A percentile compares a stretch with the other conserved stretches of the same genome.
Evolutionary conservation across 2,113 vertebrate species (phyloP).

Genomic region (Pionites leucogaster): DNA sequence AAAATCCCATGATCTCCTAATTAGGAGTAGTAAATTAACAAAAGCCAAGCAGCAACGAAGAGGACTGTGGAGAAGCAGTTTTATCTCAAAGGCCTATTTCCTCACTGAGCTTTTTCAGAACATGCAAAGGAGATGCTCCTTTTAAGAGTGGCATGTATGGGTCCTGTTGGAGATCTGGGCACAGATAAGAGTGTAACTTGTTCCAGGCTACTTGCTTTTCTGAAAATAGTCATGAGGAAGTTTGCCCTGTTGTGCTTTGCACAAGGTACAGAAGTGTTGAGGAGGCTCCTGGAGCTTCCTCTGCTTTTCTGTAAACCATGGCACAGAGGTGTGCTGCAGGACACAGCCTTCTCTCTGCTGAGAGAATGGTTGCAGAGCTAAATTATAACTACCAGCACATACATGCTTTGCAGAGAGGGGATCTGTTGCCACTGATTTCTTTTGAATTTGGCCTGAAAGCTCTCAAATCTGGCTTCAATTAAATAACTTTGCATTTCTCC

Average conservation of each 20-base stretch:
- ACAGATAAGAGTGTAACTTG: not conserved
- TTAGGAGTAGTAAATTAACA: not conserved
- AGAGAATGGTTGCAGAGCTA: not conserved
- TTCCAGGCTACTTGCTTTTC: not conserved
- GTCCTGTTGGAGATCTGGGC: not conserved
- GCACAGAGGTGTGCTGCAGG: not conserved
- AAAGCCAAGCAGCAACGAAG: not conserved
- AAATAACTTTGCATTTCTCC: not conserved
- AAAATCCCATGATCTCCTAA: not conserved
- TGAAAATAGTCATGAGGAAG: not conserved
- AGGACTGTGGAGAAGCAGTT: not conserved
- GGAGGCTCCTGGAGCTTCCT: not conserved
- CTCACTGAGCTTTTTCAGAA: not conserved
- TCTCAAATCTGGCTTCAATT: not conserved
- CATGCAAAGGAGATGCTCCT: not conserved
- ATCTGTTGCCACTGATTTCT: not conserved
- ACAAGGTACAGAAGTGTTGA: accelerated
- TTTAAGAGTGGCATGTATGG: not conserved
- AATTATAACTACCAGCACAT: not conserved
- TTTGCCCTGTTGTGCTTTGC: not conserved
- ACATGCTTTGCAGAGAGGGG: not conserved
- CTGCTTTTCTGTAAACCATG: not conserved
- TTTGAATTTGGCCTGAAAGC: not conserved
- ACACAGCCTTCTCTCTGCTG: not conserved
- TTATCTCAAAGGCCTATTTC: not conserved